phyloP scores from a whole-genome alignment of 2,797 vertebrate genomes.

The Oreortyx pictus region DNA sequence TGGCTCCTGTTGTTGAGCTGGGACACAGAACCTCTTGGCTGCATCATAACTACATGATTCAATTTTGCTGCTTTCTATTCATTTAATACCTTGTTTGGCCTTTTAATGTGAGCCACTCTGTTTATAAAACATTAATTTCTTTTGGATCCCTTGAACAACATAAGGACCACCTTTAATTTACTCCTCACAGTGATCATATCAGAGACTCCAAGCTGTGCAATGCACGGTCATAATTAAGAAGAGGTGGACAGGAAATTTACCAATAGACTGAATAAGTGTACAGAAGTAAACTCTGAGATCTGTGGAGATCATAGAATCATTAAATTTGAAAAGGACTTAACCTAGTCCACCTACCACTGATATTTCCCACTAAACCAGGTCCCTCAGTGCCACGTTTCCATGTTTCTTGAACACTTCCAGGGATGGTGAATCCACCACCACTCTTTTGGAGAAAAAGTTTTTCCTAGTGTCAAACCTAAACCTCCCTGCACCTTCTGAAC shows the following conservation, averaged over 20 bases:
- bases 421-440: no score
- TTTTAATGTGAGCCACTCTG: not conserved
- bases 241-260: not conserved
- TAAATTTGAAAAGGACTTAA: no score
- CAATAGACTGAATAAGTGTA: not conserved
- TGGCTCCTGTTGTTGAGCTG: not conserved
- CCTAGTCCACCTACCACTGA: no score
- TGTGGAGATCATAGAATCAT: not conserved
- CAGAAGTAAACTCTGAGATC: not conserved
- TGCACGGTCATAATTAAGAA: not conserved
- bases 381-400: no score
- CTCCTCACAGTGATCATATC: not conserved
- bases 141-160: not conserved
- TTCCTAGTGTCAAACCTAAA: no score
- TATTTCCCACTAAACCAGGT: no score
- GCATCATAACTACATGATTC: not conserved
- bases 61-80: not conserved
- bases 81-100: not conserved
- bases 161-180: accelerated
- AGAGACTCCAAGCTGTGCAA: not conserved
- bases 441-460: no score
- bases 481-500: not conserved
- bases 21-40: not conserved
- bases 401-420: no score
- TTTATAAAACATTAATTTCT: not conserved